Conservation (phyloP, 2,113 vertebrate species). For the Romanogobio albipinnatus region DNA sequence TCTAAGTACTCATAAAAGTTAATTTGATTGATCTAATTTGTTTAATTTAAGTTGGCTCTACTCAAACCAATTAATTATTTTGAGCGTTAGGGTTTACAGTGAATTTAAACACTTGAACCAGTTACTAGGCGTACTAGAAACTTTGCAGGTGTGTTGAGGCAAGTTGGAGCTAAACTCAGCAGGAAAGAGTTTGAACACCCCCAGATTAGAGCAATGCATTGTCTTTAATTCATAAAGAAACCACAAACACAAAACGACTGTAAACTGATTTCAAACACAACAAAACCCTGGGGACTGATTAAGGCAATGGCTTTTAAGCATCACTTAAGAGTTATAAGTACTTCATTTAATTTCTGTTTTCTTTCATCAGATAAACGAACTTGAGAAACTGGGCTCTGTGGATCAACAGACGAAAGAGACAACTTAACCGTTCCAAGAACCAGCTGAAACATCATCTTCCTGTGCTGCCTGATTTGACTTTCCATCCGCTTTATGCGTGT, state of each 20-base stretch:
- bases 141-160: no score
- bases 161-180: no score
- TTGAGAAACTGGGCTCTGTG: constrained; percentile 88
- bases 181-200: no score
- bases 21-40: no score
- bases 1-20: no score
- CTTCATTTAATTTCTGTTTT: not conserved
- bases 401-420: constrained; percentile 91
- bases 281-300: not conserved
- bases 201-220: not conserved
- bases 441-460: constrained; percentile 41
- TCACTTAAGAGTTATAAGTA: not conserved
- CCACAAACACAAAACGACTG: not conserved
- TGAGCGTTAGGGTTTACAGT: no score
- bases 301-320: not conserved
- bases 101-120: no score
- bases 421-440: constrained; percentile 81
- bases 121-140: no score
- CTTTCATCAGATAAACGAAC: constrained; percentile 80
- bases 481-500: constrained; percentile 44
- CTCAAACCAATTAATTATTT: no score
- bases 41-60: no score
- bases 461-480: constrained; percentile 54
- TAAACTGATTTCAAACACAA: not conserved
- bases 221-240: not conserved